phyloP scores from a whole-genome alignment of 2,113 vertebrate genomes.

The Eclectus roratus region DNA sequence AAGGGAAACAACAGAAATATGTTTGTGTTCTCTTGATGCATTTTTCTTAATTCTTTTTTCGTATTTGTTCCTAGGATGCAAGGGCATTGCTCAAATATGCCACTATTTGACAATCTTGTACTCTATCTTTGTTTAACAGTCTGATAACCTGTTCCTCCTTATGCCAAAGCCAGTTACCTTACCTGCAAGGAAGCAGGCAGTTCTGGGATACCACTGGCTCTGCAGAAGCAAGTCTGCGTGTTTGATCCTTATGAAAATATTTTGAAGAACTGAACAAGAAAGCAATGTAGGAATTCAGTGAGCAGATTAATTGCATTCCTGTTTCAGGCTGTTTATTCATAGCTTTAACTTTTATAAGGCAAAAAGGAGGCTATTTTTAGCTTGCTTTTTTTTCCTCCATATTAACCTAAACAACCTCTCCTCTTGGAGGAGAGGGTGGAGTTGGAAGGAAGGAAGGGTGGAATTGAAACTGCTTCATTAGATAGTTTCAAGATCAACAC shows the following conservation, averaged over 20 bases:
- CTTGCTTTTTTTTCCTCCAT: rapidly evolving
- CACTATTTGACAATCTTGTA: not conserved
- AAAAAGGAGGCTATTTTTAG: slow-evolving; percentile 29
- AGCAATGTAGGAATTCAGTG: slow-evolving; percentile 19
- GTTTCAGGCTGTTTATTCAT: slow-evolving; percentile 32
- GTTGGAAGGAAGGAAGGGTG: slow-evolving; percentile 38
- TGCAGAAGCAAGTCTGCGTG: not conserved
- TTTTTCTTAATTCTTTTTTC: not conserved
- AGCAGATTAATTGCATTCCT: slow-evolving; percentile 35
- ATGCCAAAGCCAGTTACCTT: not conserved
- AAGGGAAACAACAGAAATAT: not conserved
- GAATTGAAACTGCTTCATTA: slow-evolving; percentile 2
- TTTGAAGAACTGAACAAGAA: not conserved
- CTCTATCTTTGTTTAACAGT: not conserved
- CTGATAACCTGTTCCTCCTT: not conserved
- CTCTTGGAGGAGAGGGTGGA: slow-evolving; percentile 9
- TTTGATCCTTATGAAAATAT: slow-evolving; percentile 2
- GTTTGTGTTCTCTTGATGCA: not conserved
- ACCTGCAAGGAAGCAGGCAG: not conserved
- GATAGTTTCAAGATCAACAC: not conserved
- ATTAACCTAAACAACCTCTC: slow-evolving; percentile 12
- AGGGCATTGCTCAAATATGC: not conserved
- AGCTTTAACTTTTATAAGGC: slow-evolving; percentile 8
- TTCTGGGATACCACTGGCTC: not conserved
- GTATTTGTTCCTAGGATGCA: not conserved